These are phyloP conservation scores for Taxidea taxus DNA, from an alignment of 2,113 vertebrate genomes.

Conservation along the genomic window DNA sequence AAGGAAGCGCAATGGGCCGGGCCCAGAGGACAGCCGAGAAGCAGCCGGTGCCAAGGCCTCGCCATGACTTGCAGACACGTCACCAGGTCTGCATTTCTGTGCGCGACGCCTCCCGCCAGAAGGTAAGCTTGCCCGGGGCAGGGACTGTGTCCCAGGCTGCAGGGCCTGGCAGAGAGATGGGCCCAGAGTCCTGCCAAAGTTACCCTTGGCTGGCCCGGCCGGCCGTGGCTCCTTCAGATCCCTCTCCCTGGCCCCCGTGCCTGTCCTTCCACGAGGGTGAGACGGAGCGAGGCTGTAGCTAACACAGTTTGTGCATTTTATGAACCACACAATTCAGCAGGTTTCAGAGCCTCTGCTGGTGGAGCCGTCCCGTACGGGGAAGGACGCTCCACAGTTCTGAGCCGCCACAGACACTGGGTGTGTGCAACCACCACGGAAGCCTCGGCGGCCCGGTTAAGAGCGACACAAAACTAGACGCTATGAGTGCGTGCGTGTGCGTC, in stretches of 20 bases:
- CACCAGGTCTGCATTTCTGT: rapidly evolving
- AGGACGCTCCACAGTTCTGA: constrained; percentile 82
- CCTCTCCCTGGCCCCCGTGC: too few relatives aligned
- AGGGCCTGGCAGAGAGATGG: rapidly evolving
- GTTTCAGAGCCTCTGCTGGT: constrained; percentile 84
- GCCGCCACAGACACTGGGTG: constrained; percentile 67
- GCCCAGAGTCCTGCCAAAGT: neutral
- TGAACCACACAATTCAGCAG: constrained; percentile 79
- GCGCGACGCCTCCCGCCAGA: rapidly evolving
- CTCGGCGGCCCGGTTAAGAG: constrained; percentile 78
- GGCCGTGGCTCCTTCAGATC: neutral
- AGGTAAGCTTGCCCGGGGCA: neutral
- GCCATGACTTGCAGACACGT: rapidly evolving
- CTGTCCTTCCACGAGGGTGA: neutral
- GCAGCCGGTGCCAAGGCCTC: neutral
- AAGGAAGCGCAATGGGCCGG: neutral
- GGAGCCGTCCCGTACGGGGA: constrained; percentile 71
- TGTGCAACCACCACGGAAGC: constrained; percentile 69
- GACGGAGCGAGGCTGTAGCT: constrained; percentile 29
- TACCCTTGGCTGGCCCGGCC: rapidly evolving
- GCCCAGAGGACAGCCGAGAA: neutral
- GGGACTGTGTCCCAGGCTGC: neutral
- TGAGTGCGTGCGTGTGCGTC: constrained; percentile 79
- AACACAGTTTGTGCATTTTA: constrained; percentile 72
- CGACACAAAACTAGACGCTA: constrained; percentile 83